phyloP scores from a whole-genome alignment of 2,888 invertebrate species.

The Augochlorella aurata region DNA sequence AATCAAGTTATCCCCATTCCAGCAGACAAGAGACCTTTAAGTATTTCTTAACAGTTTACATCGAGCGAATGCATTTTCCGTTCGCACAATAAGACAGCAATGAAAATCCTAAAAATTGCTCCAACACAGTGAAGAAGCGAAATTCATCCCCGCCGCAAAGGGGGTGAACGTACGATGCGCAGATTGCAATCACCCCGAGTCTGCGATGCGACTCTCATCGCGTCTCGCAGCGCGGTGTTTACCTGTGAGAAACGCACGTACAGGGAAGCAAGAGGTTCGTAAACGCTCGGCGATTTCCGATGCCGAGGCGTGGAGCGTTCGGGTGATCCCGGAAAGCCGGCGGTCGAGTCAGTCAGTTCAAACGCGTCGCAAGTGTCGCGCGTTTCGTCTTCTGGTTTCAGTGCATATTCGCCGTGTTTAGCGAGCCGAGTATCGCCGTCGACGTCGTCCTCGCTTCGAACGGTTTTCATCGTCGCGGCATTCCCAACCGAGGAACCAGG shows the following conservation, averaged over 20 bases:
- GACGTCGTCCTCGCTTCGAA: background rate
- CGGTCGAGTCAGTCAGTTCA: conserved; percentile 75
- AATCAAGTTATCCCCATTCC: too few relatives aligned
- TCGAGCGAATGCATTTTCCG: too few relatives aligned
- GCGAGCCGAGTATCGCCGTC: background rate
- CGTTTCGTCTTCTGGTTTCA: conserved; percentile 39
- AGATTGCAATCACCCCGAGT: conserved; percentile 11
- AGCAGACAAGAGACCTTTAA: too few relatives aligned
- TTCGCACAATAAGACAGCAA: too few relatives aligned
- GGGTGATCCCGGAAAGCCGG: conserved; percentile 72
- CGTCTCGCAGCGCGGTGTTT: background rate
- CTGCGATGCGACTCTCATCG: conserved; percentile 1
- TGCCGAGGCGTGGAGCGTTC: conserved; percentile 69
- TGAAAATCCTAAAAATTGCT: too few relatives aligned
- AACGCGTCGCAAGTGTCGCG: conserved; percentile 72
- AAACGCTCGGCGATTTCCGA: conserved; percentile 69
- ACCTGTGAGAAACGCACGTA: conserved; percentile 28
- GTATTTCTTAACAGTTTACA: too few relatives aligned
- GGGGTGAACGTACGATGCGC: conserved; percentile 38
- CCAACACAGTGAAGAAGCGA: too few relatives aligned
- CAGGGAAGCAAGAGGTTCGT: conserved; percentile 51
- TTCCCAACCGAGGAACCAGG: background rate
- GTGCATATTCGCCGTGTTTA: background rate
- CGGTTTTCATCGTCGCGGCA: background rate
- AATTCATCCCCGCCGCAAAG: background rate